Base-by-base conservation (phyloP, 2,888 invertebrate genomes). In the Elysia crispata region DNA sequence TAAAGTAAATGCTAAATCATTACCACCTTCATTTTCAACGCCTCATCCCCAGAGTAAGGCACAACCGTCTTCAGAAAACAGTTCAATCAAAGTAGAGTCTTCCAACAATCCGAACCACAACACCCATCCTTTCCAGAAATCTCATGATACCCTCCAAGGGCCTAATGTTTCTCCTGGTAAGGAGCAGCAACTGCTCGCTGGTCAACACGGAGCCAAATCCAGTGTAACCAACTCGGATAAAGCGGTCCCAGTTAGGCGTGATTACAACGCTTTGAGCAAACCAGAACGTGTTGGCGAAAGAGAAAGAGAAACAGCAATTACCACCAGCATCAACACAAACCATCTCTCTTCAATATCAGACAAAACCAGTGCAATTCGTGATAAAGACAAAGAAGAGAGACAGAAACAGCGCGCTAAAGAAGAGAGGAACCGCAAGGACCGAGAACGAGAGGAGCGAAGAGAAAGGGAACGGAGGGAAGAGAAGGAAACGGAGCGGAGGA, bases 401-500 rank as follows among this genome's bases (percentile, higher is more conserved):
- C 20, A 60, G n/a, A 69, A 49, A 30, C 70, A 75, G 70, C 75
- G 23, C 30, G 57, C 50, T 54, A 76, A 33, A 18, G 76, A 76
- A 41, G 75, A 80, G 67, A 49, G 76, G 20, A 81, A 81, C 15
- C 62, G 74, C 49, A 54, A 81, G 76, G 70, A 41, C 49, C 15
- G 82, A 62, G 67, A 75, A 30, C 23, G 76, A 57, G 72, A 76
- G 62, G 66, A 73, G 28, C 41, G 82, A 57, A 28, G 80, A 76
- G 76, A 78, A 28, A 8, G 76, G 66, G 73, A 77, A 78, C 64
- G 74, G 72, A 54, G 31, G 25, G 75, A 72, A 25, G 82, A 82
- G 13, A 77, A 78, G 30, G 82, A 82, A 3, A 1, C 80, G 1
- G 82, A 82, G 66, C 60, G 60, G 23, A 69, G 76, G 64, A 69